Evolutionary conservation across 2,888 invertebrate species (phyloP).

Genomic region (Andrena bucephala): DNA sequence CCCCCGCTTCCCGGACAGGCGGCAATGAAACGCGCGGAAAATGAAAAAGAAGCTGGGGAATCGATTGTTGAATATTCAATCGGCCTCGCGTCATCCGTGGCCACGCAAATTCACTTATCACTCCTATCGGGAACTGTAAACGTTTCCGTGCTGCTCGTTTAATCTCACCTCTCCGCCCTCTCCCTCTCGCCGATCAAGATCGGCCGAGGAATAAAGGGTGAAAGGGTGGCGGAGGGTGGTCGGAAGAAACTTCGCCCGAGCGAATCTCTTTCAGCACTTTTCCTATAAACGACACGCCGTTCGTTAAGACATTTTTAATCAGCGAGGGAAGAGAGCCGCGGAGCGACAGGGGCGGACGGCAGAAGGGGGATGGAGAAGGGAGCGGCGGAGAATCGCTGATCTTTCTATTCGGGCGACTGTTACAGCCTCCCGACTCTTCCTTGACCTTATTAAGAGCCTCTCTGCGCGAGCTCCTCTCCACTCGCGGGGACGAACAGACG

Average conservation of each 20-base stretch:
- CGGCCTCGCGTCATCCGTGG: background rate
- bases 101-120: conserved; percentile 9
- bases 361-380: conserved; percentile 14
- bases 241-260: conserved; percentile 52
- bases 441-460: conserved; percentile 69
- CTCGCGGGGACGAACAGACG: conserved; percentile 23
- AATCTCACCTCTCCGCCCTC: conserved; percentile 7
- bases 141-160: conserved; percentile 17
- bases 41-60: background rate
- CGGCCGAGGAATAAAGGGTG: conserved; percentile 6
- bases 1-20: too few relatives aligned
- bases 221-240: conserved; percentile 5
- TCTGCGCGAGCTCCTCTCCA: conserved; percentile 48
- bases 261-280: conserved; percentile 70
- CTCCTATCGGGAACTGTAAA: background rate
- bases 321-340: conserved; percentile 51
- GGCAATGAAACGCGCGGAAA: too few relatives aligned
- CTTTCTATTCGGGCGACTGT: conserved; percentile 68
- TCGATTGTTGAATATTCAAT: conserved; percentile 5
- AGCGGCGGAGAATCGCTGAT: conserved; percentile 52
- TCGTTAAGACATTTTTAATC: conserved; percentile 80
- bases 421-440: conserved; percentile 57
- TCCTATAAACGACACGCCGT: conserved; percentile 68
- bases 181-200: background rate
- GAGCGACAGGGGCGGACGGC: background rate